phyloP scores from a whole-genome alignment of 2,113 vertebrate species.

The Leucopternis melanops region DNA sequence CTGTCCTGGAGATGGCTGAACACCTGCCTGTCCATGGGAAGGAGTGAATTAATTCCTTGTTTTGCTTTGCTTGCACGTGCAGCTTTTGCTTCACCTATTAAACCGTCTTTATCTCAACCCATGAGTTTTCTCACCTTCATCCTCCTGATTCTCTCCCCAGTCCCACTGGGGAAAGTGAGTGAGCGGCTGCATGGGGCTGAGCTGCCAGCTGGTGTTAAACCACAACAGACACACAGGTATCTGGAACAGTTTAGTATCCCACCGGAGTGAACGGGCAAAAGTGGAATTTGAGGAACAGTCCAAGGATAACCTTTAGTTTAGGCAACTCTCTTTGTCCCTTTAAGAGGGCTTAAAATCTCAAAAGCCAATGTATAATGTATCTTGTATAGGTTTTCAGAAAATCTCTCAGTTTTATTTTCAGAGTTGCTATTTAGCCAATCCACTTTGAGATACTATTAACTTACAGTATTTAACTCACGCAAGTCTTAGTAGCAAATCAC shows the following conservation, averaged over 20 bases:
- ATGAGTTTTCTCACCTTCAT: background rate
- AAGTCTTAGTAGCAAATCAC: background rate
- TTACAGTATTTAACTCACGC: background rate
- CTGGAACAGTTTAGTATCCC: background rate
- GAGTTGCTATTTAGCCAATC: background rate
- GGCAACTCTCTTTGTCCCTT: background rate
- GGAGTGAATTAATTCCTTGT: background rate
- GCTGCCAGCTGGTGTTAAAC: background rate
- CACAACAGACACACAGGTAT: background rate
- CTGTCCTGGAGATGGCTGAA: background rate
- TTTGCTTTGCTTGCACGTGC: background rate
- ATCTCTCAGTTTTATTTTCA: background rate
- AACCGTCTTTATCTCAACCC: background rate
- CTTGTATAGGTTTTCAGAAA: background rate
- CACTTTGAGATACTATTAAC: background rate
- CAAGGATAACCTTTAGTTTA: background rate
- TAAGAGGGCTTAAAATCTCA: background rate
- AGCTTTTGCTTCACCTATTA: background rate
- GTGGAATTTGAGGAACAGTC: background rate
- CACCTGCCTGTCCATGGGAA: background rate
- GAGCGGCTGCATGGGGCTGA: background rate
- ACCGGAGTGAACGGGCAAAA: background rate
- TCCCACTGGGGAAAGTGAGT: background rate
- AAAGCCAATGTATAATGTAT: background rate
- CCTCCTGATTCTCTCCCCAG: background rate